A percentile compares a stretch with the other conserved stretches of the same genome.
Evolutionary conservation across 1,140 invertebrate genomes (phyloP).

Genomic region (Sycobia sp.): DNA sequence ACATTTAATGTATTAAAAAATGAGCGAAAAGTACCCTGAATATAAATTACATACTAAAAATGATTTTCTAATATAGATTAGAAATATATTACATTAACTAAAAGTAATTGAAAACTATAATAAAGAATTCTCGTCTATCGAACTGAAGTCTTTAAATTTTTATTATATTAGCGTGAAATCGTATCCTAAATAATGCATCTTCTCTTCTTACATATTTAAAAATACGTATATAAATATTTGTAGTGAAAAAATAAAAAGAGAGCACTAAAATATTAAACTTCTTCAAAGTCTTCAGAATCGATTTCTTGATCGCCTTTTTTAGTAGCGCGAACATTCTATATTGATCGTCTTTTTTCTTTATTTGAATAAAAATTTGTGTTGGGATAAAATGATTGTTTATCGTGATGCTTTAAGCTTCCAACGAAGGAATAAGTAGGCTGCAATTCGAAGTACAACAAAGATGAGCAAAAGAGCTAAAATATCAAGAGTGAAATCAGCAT

Average conservation of each 20-base stretch:
- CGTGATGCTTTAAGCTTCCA: slow-evolving; percentile 82
- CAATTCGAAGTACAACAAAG: slow-evolving; percentile 83
- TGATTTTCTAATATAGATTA: slow-evolving; percentile 10
- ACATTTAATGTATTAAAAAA: slow-evolving; percentile 17
- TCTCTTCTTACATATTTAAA: neutral
- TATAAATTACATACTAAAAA: slow-evolving; percentile 18
- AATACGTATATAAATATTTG: slow-evolving; percentile 1
- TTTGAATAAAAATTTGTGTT: slow-evolving; percentile 2
- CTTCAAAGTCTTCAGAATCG: slow-evolving; percentile 8
- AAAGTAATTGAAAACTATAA: slow-evolving; percentile 4
- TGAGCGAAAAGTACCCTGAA: slow-evolving; percentile 32
- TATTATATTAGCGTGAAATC: slow-evolving; percentile 20
- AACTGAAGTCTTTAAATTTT: slow-evolving; percentile 12
- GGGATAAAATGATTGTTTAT: slow-evolving; percentile 57
- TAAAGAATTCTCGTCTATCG: slow-evolving; percentile 1
- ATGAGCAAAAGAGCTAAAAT: slow-evolving; percentile 85
- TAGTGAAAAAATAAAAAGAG: slow-evolving; percentile 12
- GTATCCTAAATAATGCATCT: slow-evolving; percentile 40
- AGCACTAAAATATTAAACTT: slow-evolving; percentile 4
- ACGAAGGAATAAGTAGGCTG: slow-evolving; percentile 89
- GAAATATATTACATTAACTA: slow-evolving; percentile 25
- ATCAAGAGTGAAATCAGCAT: slow-evolving; percentile 78
- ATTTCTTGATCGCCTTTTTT: neutral
- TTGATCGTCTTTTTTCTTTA: neutral
- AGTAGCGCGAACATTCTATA: slow-evolving; percentile 4